Conservation (phyloP, 2,113 vertebrate genomes). For the Corythornis madagascariensis region DNA sequence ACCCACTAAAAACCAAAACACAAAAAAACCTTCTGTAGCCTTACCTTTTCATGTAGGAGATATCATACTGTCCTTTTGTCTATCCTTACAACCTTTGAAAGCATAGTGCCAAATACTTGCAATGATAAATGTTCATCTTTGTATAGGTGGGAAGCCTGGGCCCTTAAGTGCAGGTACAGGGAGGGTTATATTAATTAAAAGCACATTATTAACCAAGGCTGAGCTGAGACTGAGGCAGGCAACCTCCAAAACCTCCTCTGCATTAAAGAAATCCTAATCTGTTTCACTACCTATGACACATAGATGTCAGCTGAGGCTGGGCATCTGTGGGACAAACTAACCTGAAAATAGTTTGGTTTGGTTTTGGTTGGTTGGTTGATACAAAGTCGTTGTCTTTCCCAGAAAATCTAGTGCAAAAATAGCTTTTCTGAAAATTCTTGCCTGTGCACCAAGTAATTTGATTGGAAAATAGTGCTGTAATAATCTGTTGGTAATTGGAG, state of each 20-base stretch:
- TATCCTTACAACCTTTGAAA: not conserved
- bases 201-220: not conserved
- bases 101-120: not conserved
- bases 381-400: not conserved
- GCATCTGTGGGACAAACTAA: not conserved
- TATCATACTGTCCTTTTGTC: not conserved
- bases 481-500: not conserved
- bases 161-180: not conserved
- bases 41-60: not conserved
- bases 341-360: not conserved
- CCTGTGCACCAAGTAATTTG: not conserved
- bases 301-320: not conserved
- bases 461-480: not conserved
- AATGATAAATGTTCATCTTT: not conserved
- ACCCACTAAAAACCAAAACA: not conserved
- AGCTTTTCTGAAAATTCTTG: not conserved
- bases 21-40: not conserved
- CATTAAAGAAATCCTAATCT: not conserved
- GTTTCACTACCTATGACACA: not conserved
- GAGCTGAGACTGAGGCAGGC: not conserved
- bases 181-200: not conserved
- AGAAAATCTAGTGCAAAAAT: not conserved
- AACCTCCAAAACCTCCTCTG: not conserved
- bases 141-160: not conserved
- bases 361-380: not conserved